Percentiles rank a stretch among this genome's conserved stretches.
These are phyloP conservation scores for Panopea generosa DNA, from an alignment of 2,888 invertebrate genomes.

Conservation along the genomic window DNA sequence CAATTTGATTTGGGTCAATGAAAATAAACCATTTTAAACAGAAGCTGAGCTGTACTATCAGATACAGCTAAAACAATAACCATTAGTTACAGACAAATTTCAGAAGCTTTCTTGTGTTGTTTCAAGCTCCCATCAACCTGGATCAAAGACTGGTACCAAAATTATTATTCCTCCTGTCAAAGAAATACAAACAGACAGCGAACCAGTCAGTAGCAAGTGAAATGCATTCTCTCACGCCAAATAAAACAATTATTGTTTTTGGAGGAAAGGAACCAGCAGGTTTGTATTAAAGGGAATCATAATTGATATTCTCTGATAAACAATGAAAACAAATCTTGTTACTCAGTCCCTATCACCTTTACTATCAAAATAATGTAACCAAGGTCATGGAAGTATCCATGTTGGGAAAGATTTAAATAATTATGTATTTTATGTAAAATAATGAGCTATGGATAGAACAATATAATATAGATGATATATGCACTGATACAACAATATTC, in stretches of 20 bases:
- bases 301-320: slow-evolving; percentile 57
- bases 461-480: too few species aligned
- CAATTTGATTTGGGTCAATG: slow-evolving; percentile 67
- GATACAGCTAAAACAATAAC: slow-evolving; percentile 65
- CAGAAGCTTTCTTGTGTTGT: slow-evolving; percentile 64
- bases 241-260: slow-evolving; percentile 61
- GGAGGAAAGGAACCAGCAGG: slow-evolving; percentile 48
- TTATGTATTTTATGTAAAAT: too few species aligned
- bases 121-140: slow-evolving; percentile 60
- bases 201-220: slow-evolving; percentile 53
- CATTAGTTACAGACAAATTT: slow-evolving; percentile 55
- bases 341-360: slow-evolving; percentile 11
- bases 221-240: slow-evolving; percentile 57
- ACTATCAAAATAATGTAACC: slow-evolving; percentile 1
- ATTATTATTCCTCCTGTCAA: slow-evolving; percentile 64
- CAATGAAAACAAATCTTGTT: slow-evolving; percentile 47
- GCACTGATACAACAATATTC: too few species aligned
- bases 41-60: slow-evolving; percentile 45
- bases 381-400: slow-evolving; percentile 21
- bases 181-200: slow-evolving; percentile 55
- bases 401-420: too few species aligned
- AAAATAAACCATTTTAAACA: slow-evolving; percentile 62
- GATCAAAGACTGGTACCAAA: slow-evolving; percentile 62
- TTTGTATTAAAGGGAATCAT: slow-evolving; percentile 56
- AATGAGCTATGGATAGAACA: too few species aligned